Evolutionary conservation across 2,888 invertebrate genomes (phyloP).

Genomic region (Prosopocoilus inquinatus): DNA sequence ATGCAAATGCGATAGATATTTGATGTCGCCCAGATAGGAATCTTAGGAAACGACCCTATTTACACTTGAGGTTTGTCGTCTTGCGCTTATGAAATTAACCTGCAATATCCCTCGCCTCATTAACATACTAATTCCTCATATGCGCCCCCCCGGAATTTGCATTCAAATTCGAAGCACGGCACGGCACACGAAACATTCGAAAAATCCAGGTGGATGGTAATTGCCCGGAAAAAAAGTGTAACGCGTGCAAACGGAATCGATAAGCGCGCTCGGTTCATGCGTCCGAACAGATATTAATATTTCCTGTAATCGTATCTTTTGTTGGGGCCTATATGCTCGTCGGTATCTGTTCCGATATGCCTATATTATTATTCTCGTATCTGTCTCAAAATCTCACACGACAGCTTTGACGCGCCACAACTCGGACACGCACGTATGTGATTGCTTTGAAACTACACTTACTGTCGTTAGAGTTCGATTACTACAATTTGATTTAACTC

Average conservation of each 20-base stretch:
- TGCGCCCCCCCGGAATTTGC: neutral
- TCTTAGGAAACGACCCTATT: slow-evolving; percentile 27
- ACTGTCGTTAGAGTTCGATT: slow-evolving; percentile 4
- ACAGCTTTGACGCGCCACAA: slow-evolving; percentile 4
- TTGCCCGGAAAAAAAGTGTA: neutral
- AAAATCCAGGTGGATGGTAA: too few relatives aligned
- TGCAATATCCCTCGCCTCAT: slow-evolving; percentile 3
- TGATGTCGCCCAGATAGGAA: slow-evolving; percentile 25
- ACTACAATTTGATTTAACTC: neutral
- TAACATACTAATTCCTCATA: slow-evolving; percentile 11
- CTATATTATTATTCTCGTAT: slow-evolving; percentile 9
- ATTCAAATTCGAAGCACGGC: neutral
- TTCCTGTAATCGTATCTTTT: slow-evolving; percentile 4
- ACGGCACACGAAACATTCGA: neutral
- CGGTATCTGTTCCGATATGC: neutral
- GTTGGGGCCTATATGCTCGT: slow-evolving; percentile 3
- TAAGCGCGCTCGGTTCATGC: slow-evolving; percentile 1
- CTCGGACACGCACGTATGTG: slow-evolving; percentile 9
- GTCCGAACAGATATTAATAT: neutral
- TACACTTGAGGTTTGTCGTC: slow-evolving; percentile 26
- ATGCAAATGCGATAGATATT: slow-evolving; percentile 29
- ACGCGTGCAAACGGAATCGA: slow-evolving; percentile 7
- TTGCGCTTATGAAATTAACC: slow-evolving; percentile 15
- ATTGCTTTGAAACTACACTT: slow-evolving; percentile 7
- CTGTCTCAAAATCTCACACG: slow-evolving; percentile 8